phyloP scores from a whole-genome alignment of 2,797 vertebrate genomes.

The Aulostomus chinensis region DNA sequence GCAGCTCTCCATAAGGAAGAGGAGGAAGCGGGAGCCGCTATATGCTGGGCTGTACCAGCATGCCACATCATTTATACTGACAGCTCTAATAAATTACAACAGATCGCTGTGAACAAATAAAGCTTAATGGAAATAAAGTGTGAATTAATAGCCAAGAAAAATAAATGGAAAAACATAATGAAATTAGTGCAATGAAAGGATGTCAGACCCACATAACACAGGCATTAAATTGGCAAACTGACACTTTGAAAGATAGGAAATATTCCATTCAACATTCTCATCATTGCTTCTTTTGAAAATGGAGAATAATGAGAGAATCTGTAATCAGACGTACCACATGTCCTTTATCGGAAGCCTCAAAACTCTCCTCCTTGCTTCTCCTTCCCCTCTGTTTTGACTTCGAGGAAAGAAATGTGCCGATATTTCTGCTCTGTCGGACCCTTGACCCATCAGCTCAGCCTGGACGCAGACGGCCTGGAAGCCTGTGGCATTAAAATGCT shows the following conservation, averaged over 20 bases:
- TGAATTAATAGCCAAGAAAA: constrained; percentile 69
- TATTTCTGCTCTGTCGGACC: constrained; percentile 60
- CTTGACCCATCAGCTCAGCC: constrained; percentile 62
- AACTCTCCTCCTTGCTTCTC: constrained; percentile 11
- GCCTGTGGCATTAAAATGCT: constrained; percentile 90
- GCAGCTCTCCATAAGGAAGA: constrained; percentile 70
- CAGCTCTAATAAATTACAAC: constrained; percentile 80
- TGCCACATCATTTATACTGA: constrained; percentile 75
- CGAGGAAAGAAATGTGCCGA: constrained; percentile 23
- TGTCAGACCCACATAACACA: constrained; percentile 40
- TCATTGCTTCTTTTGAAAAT: constrained; percentile 66
- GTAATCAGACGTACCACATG: constrained; percentile 26
- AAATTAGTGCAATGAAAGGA: constrained; percentile 56
- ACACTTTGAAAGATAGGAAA: constrained; percentile 64
- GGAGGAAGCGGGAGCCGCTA: constrained; percentile 27
- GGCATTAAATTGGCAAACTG: constrained; percentile 70
- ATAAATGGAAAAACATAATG: constrained; percentile 41
- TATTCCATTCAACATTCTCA: constrained; percentile 49
- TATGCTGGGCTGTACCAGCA: constrained; percentile 62
- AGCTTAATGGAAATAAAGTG: constrained; percentile 79
- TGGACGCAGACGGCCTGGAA: constrained; percentile 73
- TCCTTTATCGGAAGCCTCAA: constrained; percentile 37
- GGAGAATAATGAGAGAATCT: constrained; percentile 53
- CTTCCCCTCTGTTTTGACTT: constrained; percentile 40
- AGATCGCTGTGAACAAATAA: constrained; percentile 78